Percentiles rank a stretch among this genome's conserved stretches.
These are phyloP conservation scores for Sarcophilus harrisii DNA, from an alignment of 2,797 vertebrate genomes.

Conservation along the genomic window DNA sequence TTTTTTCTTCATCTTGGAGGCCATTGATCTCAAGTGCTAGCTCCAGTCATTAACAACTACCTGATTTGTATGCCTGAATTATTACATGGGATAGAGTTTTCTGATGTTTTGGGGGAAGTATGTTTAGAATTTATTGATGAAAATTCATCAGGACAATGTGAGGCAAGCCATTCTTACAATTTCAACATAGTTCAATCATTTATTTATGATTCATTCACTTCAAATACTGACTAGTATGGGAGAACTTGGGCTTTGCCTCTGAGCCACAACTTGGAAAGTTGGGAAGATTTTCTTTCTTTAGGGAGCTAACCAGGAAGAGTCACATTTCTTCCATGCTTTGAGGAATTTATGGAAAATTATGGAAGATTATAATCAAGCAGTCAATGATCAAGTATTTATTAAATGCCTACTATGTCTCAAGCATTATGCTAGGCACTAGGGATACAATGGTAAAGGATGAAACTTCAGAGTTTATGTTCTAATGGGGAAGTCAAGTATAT, in stretches of 20 bases:
- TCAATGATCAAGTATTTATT: conserved; percentile 43
- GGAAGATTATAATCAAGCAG: conserved; percentile 20
- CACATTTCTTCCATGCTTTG: background rate
- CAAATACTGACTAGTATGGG: background rate
- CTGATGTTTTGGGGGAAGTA: background rate
- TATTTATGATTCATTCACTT: background rate
- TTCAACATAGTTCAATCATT: background rate
- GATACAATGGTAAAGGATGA: background rate
- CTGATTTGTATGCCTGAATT: background rate
- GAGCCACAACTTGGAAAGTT: background rate
- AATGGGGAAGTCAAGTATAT: background rate
- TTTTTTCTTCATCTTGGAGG: background rate
- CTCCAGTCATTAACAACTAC: background rate
- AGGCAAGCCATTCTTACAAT: background rate
- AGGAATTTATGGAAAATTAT: background rate
- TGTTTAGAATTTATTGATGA: background rate
- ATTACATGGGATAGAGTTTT: background rate
- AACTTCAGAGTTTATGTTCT: background rate
- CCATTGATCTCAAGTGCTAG: background rate
- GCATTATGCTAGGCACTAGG: background rate
- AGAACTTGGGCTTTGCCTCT: background rate
- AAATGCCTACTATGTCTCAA: conserved; percentile 16
- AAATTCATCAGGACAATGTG: background rate
- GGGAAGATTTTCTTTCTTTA: background rate
- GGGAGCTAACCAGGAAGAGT: background rate